Conservation (phyloP, 2,113 vertebrate genomes). For the Phalacrocorax pelagicus region DNA sequence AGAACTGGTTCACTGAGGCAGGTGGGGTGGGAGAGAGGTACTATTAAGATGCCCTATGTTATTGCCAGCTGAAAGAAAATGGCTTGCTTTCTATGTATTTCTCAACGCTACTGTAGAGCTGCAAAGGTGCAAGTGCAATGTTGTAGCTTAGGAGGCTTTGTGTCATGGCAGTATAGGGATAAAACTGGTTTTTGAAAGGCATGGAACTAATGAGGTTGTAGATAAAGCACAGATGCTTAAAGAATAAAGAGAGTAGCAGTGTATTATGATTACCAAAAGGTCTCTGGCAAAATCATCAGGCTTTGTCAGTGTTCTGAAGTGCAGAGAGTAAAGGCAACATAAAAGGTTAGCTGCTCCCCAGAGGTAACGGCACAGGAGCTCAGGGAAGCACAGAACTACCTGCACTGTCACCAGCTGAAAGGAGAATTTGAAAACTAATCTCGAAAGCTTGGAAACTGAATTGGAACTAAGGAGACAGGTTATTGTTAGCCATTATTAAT, state of each 20-base stretch:
- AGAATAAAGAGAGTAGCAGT: background rate
- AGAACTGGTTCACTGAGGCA: background rate
- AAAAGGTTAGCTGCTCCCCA: constrained; percentile 10
- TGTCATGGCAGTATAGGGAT: background rate
- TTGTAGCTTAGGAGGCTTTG: background rate
- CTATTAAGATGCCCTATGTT: background rate
- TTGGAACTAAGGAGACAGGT: background rate
- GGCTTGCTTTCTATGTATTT: background rate
- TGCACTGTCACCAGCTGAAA: background rate
- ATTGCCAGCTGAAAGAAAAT: background rate
- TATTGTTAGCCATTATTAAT: background rate
- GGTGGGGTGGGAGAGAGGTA: background rate
- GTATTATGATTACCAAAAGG: background rate
- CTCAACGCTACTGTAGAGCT: background rate
- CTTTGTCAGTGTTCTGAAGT: constrained; percentile 1
- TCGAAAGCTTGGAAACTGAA: background rate
- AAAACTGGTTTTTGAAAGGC: constrained; percentile 14
- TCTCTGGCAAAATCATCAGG: background rate
- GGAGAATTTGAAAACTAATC: background rate
- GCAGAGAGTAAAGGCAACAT: background rate
- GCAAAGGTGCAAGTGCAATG: background rate
- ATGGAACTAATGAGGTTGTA: background rate
- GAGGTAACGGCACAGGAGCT: background rate
- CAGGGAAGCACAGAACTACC: background rate
- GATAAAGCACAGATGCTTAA: background rate